These are phyloP conservation scores for Albula goreensis DNA, from an alignment of 2,113 vertebrate genomes.

Conservation along the genomic window DNA sequence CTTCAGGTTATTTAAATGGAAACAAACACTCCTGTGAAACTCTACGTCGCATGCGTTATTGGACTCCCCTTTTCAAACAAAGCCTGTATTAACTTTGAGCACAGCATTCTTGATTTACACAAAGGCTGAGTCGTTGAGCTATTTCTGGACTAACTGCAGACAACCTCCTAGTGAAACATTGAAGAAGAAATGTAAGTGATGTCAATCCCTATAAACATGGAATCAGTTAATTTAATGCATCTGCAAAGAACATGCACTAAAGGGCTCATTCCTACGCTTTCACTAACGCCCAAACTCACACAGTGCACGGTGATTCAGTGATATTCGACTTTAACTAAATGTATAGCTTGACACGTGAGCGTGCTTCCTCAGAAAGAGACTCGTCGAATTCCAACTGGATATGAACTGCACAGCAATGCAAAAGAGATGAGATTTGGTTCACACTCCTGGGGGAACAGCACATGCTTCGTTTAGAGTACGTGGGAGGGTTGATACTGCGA, in stretches of 20 bases:
- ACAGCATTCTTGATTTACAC: not conserved
- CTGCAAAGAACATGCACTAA: too few species aligned
- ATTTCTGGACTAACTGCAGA: not conserved
- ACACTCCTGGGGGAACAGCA: not conserved
- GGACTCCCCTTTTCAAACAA: not conserved
- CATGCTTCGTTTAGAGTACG: not conserved
- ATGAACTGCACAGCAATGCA: not conserved
- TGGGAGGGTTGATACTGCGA: slow-evolving; percentile 17
- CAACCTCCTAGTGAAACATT: not conserved
- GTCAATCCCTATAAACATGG: not conserved
- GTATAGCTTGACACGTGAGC: not conserved
- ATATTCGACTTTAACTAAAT: not conserved
- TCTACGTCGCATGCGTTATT: not conserved
- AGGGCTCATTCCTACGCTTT: too few species aligned
- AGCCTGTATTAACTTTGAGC: not conserved
- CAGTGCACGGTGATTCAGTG: too few species aligned
- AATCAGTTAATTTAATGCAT: not conserved
- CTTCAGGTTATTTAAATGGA: too few species aligned
- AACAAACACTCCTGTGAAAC: not conserved
- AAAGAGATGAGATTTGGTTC: not conserved
- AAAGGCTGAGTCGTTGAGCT: not conserved
- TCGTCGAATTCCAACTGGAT: not conserved
- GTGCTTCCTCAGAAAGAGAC: not conserved
- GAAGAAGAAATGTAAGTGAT: not conserved
- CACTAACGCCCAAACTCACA: too few species aligned